phyloP scores from a whole-genome alignment of 2,113 vertebrate genomes.

The Mixornis gularis region DNA sequence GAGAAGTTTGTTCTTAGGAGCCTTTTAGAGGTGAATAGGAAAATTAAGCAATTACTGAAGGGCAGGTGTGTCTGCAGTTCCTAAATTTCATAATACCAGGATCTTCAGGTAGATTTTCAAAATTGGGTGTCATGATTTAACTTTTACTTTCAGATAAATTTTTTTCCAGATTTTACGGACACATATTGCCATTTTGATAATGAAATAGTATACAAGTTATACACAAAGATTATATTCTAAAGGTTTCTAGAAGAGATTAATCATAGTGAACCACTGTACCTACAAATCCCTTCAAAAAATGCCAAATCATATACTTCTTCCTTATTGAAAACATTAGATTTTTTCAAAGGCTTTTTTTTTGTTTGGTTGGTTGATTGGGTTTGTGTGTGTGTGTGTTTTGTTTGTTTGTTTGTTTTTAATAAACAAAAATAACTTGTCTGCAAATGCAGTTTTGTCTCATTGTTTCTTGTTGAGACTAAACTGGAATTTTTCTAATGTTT shows the following conservation, averaged over 20 bases:
- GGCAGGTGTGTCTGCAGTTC: neutral
- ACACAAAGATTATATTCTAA: neutral
- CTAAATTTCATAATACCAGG: neutral
- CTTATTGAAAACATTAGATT: neutral
- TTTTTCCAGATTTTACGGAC: neutral
- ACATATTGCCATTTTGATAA: neutral
- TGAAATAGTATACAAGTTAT: neutral
- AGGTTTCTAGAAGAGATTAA: neutral
- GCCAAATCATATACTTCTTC: neutral
- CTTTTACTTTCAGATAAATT: neutral
- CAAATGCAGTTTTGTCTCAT: neutral
- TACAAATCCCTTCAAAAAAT: neutral
- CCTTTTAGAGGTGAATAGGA: neutral
- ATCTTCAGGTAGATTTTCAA: neutral
- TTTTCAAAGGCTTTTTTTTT: neutral
- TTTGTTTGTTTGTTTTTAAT: neutral
- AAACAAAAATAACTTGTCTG: neutral
- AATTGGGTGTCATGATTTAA: neutral
- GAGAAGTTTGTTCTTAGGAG: neutral
- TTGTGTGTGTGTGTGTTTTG: neutral
- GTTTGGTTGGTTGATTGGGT: neutral
- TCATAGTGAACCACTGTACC: neutral
- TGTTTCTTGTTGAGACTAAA: neutral
- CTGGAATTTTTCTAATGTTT: neutral
- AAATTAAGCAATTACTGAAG: neutral